These are phyloP conservation scores for Hyposmocoma kahamanoa DNA, from an alignment of 1,140 invertebrate species.

Conservation along the genomic window DNA sequence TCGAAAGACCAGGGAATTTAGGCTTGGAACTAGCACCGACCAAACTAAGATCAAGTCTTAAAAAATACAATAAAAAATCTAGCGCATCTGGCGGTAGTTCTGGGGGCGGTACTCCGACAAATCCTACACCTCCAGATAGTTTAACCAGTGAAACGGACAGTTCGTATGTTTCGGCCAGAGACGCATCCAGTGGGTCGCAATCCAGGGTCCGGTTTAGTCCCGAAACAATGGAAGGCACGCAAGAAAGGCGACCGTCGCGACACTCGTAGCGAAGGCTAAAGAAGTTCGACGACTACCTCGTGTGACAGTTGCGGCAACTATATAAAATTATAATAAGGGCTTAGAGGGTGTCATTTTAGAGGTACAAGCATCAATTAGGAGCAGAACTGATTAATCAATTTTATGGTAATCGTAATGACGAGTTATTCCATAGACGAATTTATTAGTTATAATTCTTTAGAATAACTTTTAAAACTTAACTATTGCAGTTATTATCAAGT, in stretches of 20 bases:
- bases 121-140: slow-evolving; percentile 89
- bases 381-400: too few relatives aligned
- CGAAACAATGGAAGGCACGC: slow-evolving; percentile 74
- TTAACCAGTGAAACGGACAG: slow-evolving; percentile 86
- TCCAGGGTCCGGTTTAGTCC: slow-evolving; percentile 88
- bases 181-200: slow-evolving; percentile 78
- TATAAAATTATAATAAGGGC: too few relatives aligned
- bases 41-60: slow-evolving; percentile 83
- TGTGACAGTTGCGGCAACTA: too few relatives aligned
- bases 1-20: slow-evolving; percentile 83
- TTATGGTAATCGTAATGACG: too few relatives aligned
- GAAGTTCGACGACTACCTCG: slow-evolving; percentile 70
- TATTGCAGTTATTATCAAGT: too few relatives aligned
- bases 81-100: slow-evolving; percentile 74
- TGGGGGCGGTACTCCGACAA: slow-evolving; percentile 84
- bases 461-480: too few relatives aligned
- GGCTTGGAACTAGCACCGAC: slow-evolving; percentile 76
- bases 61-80: slow-evolving; percentile 78
- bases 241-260: slow-evolving; percentile 39
- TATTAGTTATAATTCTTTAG: too few relatives aligned
- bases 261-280: slow-evolving; percentile 68
- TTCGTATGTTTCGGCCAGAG: slow-evolving; percentile 88
- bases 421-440: too few relatives aligned
- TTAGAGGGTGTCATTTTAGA: too few relatives aligned
- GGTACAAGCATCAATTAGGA: too few relatives aligned